Conservation (phyloP, 92 coral and sea anemone genomes). For the Heliopora coerulea region DNA sequence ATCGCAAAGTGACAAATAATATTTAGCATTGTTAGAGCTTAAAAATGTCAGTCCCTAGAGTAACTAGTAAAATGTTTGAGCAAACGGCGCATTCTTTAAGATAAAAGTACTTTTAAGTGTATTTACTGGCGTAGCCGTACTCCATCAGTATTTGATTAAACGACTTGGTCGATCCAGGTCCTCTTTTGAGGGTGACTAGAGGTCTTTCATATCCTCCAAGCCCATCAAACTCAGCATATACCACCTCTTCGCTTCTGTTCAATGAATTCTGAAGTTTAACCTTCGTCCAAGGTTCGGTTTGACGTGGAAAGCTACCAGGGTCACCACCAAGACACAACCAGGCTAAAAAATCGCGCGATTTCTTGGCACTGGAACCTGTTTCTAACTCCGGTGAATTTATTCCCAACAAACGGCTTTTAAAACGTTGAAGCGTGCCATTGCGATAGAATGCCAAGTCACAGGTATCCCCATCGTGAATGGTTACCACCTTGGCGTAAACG, state of each 20-base stretch:
- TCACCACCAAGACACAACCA: background rate
- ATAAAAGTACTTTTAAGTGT: too few species aligned
- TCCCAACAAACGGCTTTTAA: background rate
- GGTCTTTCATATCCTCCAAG: conserved; percentile 6
- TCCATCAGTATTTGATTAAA: background rate
- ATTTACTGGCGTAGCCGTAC: background rate
- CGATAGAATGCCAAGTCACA: background rate
- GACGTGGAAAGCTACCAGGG: background rate
- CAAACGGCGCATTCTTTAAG: too few species aligned
- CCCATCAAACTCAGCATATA: background rate
- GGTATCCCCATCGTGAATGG: conserved; percentile 6
- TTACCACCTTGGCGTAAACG: background rate
- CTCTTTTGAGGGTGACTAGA: background rate
- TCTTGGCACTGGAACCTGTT: background rate
- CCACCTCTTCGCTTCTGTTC: background rate
- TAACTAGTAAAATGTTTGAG: too few species aligned
- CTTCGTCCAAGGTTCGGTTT: background rate
- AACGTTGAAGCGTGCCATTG: background rate
- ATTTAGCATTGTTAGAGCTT: too few species aligned
- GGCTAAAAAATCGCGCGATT: background rate
- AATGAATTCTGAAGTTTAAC: background rate
- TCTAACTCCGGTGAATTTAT: background rate
- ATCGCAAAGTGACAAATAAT: too few species aligned
- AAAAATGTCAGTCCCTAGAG: too few species aligned
- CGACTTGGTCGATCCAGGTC: background rate